phyloP scores from a whole-genome alignment of 2,113 vertebrate genomes.

The Xenopus laevis region DNA sequence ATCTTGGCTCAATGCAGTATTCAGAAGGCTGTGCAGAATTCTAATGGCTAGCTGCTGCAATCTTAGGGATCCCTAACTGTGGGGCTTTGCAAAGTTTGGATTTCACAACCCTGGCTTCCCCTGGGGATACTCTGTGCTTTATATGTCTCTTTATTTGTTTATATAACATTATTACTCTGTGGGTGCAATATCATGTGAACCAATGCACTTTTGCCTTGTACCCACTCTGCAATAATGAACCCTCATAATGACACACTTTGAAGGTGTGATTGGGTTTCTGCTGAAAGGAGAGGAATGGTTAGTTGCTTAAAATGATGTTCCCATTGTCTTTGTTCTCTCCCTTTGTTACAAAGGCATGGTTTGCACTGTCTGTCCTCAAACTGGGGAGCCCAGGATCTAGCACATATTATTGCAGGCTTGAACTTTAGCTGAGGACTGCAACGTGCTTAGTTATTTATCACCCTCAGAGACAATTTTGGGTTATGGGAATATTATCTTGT shows the following conservation, averaged over 20 bases:
- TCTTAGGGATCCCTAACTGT: background rate
- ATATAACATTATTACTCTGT: no score
- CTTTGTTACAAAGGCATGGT: background rate
- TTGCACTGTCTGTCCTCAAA: background rate
- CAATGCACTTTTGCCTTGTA: no score
- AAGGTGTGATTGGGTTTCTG: no score
- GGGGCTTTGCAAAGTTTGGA: constrained; percentile 22
- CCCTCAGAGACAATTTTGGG: no score
- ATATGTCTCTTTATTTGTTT: no score
- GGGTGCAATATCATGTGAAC: no score
- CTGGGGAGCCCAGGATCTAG: background rate
- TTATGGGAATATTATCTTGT: no score
- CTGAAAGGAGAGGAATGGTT: background rate
- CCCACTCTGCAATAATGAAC: no score
- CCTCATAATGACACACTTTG: no score
- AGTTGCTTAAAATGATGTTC: background rate
- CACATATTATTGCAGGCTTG: background rate
- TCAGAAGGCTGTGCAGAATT: constrained; percentile 42
- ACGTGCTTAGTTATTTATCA: background rate
- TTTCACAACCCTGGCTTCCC: no score
- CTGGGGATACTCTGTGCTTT: no score
- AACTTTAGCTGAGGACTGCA: background rate
- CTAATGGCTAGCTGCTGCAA: constrained; percentile 35
- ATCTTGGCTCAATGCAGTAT: constrained; percentile 43
- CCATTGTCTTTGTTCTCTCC: background rate